phyloP scores from a whole-genome alignment of 2,113 vertebrate species.

The Nibea albiflora region DNA sequence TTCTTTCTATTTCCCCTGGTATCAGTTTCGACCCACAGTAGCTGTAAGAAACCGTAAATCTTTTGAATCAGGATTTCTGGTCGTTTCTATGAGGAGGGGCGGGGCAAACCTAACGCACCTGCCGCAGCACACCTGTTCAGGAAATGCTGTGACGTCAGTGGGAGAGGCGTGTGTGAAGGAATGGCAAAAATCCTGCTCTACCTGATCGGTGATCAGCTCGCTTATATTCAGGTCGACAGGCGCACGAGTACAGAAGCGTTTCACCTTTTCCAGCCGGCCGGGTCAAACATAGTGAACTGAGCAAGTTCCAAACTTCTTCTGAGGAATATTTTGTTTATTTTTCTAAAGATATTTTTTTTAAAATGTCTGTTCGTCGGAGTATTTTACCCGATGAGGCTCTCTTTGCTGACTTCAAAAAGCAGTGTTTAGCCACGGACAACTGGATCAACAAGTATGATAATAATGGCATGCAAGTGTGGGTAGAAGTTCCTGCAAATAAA shows the following conservation, averaged over 20 bases:
- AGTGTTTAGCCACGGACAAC: constrained; percentile 79
- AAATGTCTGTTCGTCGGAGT: constrained; percentile 61
- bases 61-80: too few relatives aligned
- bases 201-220: constrained; percentile 50
- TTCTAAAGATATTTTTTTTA: not conserved
- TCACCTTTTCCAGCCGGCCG: not conserved
- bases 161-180: constrained; percentile 38
- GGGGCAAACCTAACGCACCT: constrained; percentile 12
- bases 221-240: constrained; percentile 32
- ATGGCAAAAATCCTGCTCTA: constrained; percentile 75
- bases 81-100: not conserved
- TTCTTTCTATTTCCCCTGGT: not conserved
- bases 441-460: constrained; percentile 82
- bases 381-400: constrained; percentile 76
- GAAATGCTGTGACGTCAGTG: constrained; percentile 59
- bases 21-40: not conserved
- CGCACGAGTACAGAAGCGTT: not conserved
- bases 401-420: constrained; percentile 80
- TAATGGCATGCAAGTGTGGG: constrained; percentile 81
- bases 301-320: not conserved
- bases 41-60: too few relatives aligned
- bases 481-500: constrained; percentile 59
- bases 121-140: constrained; percentile 70
- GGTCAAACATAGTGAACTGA: not conserved
- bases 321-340: not conserved